Base-by-base conservation (phyloP, 2,113 vertebrate species). In the Mixornis gularis region DNA sequence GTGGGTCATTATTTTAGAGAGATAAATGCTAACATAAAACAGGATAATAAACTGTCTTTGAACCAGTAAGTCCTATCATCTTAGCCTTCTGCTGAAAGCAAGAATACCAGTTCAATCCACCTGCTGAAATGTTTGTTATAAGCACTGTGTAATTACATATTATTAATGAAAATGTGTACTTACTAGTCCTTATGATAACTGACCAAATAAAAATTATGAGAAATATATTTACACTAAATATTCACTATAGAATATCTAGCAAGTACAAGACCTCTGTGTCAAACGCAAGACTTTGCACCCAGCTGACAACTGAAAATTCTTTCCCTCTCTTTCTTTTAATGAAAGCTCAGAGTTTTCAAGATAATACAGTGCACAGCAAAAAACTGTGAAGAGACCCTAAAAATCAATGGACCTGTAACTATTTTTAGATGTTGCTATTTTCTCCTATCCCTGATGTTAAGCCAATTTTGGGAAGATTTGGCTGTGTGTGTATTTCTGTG, bases 371-470 rank as follows among this genome's bases (percentile, higher is more conserved):
- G 48, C 89, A 85, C 86, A 96, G 89, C 93, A 96, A 94, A 92
- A 92, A 96, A 95, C 65, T 58, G 58, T 36, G 24, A 48, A 92
- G 48, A 95, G 71, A 92, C 71, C 79, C 80, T 85, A 92, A 92
- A 96, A 96, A 96, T 95, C 95, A 95, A 95, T 96, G 85, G 62
- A 91, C 84, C 70, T 92, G 51, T 62, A 85, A 71, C 93, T 96
- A 94, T 94, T 89, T 96, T 95, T 95, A 95, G 94, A 71, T 4
- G 12, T 79, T 95, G 71, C 90, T 95, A 92, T 95, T 96, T 96
- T 95, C 76, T 87, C 9, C 89, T 80, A 40, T 51, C 49, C 65
- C 84, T 95, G 86, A 93, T 38, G 78, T 62, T 85, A 94, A 91
- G 89, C 81, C 94, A 95, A 32, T 95, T 94, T 86, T 60, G 36